Base-by-base conservation (phyloP, 2,797 vertebrate genomes). In the Poliocrania exsul region DNA sequence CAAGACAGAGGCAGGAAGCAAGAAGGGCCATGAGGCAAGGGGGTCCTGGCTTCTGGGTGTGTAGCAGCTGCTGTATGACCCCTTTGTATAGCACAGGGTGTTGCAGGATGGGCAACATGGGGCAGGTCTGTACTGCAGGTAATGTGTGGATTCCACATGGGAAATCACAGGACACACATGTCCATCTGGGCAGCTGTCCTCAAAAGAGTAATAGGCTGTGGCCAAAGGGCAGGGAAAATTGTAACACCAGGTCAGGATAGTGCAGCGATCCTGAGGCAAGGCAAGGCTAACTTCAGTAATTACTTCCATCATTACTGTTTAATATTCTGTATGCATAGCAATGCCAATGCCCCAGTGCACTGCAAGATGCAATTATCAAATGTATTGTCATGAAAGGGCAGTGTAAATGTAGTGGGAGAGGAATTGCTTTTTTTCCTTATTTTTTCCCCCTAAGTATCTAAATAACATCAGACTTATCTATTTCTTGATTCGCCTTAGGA, bases 71-170 rank as follows among this genome's bases (percentile, higher is more conserved):
- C 40, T 74, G 3, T 13, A 16, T 8, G 33, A 70, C n/a, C 28
- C 17, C 57, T 71, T 53, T 5, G 1, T 23, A 10, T 24, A 38
- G 50, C 19, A n/a, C 57, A 2, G 16, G 11, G 17, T 3, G n/a
- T 10, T 38, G 40, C 1, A 10, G n/a, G 49, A 61, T 18, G 2
- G 2, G 57, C 42, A 71, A n/a, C 0, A 1, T 0, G 14, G 14
- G 38, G n/a, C 35, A 33, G 31, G 33, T 46, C 72, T 44, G 31
- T 18, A 2, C 21, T 26, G 29, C 33, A 62, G 54, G 28, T 11
- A 16, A 11, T 0, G 3, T 2, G 12, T 35, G 62, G 50, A 25
- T 40, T 80, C 33, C 3, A 4, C 0, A 0, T 7, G 44, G 51
- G 40, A 61, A 73, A 35, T 37, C 42, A 14, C 24, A 44, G 17